Percentiles rank a stretch among this genome's conserved stretches.
These are phyloP conservation scores for Dipodomys spectabilis DNA, from an alignment of 2,113 vertebrate genomes.

Conservation along the genomic window DNA sequence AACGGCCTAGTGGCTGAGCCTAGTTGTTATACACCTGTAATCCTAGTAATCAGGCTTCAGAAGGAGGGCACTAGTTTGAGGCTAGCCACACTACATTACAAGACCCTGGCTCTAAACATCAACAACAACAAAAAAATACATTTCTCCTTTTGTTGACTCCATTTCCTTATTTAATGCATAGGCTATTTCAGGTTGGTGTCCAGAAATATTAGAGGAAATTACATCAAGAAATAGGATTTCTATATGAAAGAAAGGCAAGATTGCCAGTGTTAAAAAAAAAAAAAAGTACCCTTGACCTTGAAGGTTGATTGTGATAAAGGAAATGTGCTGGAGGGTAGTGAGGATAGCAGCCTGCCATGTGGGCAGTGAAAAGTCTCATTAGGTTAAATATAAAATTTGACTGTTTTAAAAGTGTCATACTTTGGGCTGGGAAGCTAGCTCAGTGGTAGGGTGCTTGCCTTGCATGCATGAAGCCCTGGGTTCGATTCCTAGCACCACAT, in stretches of 20 bases:
- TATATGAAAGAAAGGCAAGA: background rate
- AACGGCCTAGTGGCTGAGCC: background rate
- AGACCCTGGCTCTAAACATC: background rate
- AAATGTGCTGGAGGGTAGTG: background rate
- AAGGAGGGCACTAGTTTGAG: background rate
- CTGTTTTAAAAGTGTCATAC: no score
- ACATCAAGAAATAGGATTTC: background rate
- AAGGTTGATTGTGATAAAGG: slow-evolving; percentile 24
- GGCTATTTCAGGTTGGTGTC: background rate
- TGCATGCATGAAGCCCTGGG: no score
- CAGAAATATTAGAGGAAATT: slow-evolving; percentile 23
- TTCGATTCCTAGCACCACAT: no score
- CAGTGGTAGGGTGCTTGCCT: no score
- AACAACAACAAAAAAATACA: background rate
- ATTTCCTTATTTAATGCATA: background rate
- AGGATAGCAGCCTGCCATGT: background rate
- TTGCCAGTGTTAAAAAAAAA: background rate
- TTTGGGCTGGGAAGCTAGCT: no score
- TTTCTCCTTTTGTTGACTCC: background rate
- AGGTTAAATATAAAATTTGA: background rate
- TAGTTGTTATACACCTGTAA: background rate
- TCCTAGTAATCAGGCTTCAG: background rate
- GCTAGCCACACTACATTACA: background rate
- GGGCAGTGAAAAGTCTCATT: background rate
- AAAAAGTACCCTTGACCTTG: background rate